Base-by-base conservation (phyloP, 2,888 invertebrate species). In the Thymelicus acteon region DNA sequence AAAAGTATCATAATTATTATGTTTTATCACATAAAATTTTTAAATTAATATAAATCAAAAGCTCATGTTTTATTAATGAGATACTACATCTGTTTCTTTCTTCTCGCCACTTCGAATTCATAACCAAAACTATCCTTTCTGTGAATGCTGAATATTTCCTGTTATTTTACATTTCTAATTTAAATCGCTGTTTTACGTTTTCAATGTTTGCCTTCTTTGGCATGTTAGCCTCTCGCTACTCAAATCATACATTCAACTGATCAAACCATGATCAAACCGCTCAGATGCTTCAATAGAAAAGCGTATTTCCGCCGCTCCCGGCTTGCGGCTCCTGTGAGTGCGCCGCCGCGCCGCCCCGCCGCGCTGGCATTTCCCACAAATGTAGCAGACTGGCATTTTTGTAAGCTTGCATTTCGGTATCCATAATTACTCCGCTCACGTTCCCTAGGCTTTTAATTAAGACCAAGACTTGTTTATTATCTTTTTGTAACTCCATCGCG, bases 361-460 rank as follows among this genome's bases (percentile, higher is more conserved):
- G n/a, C n/a, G n/a, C n/a, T n/a, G 62, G 57, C 60, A 40, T 71
- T 70, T 47, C 40, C 64, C 70, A 19, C 70, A 64, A 71, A 64
- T 71, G 71, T 65, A 60, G 24, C 54, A 54, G 54, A 24, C 62
- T 47, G 67, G 63, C 67, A 74, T 72, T 70, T 74, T 72, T 68
- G 64, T 60, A 49, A 67, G 60, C 77, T 72, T 80, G 78, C 82
- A 79, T 82, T 80, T 79, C 77, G 78, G 79, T 79, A 76, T 73
- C 78, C 82, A 81, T 83, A 85, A 86, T 86, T 85, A 85, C 84
- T 82, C 78, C 76, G 80, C 77, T 78, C 82, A 81, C 78, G 85
- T 81, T 82, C 84, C 81, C 87, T 83, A 84, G 85, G 77, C 79
- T 87, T 87, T 88, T 87, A 88, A 88, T 88, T 88, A 87, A 86